Percentiles rank a stretch among this genome's conserved stretches.
Conservation (phyloP, 2,113 vertebrate species). For the Barbus barbus region DNA sequence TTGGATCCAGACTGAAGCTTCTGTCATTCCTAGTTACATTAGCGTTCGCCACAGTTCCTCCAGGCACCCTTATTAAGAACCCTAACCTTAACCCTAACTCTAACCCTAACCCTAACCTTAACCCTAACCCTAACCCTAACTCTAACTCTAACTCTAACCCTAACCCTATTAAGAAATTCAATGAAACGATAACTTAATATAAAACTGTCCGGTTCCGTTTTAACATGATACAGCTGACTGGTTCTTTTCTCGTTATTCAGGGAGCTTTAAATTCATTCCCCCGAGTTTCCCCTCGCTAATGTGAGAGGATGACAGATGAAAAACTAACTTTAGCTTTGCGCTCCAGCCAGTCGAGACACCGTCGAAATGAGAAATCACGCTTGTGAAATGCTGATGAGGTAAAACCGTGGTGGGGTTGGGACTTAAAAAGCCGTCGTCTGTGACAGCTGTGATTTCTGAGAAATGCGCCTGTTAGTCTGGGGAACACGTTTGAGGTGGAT, state of each 20-base stretch:
- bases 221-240: slow-evolving; percentile 18
- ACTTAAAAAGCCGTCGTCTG: background rate
- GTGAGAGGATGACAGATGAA: slow-evolving; percentile 21
- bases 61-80: slow-evolving; percentile 35
- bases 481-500: background rate
- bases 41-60: slow-evolving; percentile 20
- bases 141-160: no score
- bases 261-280: background rate
- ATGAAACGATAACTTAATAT: slow-evolving; percentile 44
- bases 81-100: no score
- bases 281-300: background rate
- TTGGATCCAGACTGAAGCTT: no score
- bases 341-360: background rate
- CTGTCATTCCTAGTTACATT: background rate
- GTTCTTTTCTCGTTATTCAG: background rate
- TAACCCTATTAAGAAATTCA: slow-evolving; percentile 45
- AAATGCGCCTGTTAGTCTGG: background rate
- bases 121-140: no score
- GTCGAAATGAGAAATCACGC: slow-evolving; percentile 2
- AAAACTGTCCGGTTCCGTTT: slow-evolving; percentile 40
- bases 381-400: background rate
- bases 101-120: no score
- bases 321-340: slow-evolving; percentile 8
- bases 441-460: slow-evolving; percentile 3
- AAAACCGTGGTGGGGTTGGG: background rate